Evolutionary conservation across 1,140 invertebrate genomes (phyloP), one percentile per base, ranked within the genome.

Genomic region (Dendrolimus kikuchii): DNA sequence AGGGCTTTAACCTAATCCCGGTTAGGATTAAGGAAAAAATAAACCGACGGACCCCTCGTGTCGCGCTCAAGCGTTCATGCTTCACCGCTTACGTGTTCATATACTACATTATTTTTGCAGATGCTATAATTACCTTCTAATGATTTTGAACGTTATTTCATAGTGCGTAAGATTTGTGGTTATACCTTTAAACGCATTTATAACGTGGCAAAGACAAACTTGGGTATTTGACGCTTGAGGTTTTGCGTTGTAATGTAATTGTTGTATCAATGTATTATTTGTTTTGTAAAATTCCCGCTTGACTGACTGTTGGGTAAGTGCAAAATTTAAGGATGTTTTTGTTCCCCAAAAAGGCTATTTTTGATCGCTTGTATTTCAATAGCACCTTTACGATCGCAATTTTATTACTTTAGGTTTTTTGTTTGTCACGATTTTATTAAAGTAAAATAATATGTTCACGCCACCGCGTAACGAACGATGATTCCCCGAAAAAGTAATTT

Each of bases 1-100:
- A 71, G 68, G 77, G 75, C 81, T 81, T 80, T 79, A 68, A 75
- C 71, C 75, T 85, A 80, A 85, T 81, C 79, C 81, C 59, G 70
- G 63, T 68, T 68, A 72, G 81, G 81, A 82, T 85, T 85, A 82
- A 76, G 68, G 72, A 80, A 81, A 85, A 85, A 85, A 81, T 73
- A 76, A 76, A 81, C 75, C 71, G 57, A 70, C 71, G 64, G 69
- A 63, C 74, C 77, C 79, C 76, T 77, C 69, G 61, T 71, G 76
- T 77, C 69, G 71, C 71, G 67, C 63, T 68, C 79, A 81, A 80
- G 81, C 72, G 74, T 78, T 77, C 72, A 81, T 63, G 81, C 79
- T 74, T 77, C 77, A 58, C 74, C 71, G 81, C 76, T 61, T 63
- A 59, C 62, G 62, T 52, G 60, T 49, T 56, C 58, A 45, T 23